Conservation (phyloP, 2,113 vertebrate species). For the Eidolon helvum region DNA sequence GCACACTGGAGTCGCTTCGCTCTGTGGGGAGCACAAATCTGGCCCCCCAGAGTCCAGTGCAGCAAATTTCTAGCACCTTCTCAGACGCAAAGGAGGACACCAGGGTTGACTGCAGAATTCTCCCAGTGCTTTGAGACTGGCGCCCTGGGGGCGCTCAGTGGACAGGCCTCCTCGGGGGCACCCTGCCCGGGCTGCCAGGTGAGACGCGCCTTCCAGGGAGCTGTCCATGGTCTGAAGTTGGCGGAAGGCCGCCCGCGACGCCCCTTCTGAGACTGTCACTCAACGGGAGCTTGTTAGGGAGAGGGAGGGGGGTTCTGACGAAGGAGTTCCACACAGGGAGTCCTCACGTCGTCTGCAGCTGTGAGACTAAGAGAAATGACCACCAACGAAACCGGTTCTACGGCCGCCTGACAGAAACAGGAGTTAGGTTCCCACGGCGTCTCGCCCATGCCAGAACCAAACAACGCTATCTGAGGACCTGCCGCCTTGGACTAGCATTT, state of each 20-base stretch:
- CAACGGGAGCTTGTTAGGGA: background rate
- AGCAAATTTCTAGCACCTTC: conserved; percentile 22
- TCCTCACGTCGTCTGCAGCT: too few species aligned
- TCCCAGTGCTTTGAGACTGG: background rate
- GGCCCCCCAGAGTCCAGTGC: background rate
- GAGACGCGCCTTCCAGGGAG: too few species aligned
- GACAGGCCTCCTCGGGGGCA: background rate
- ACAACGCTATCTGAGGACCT: background rate
- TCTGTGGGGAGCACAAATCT: conserved; percentile 54
- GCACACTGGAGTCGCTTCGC: conserved; percentile 40
- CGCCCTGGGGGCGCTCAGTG: background rate
- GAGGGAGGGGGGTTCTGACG: background rate
- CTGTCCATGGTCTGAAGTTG: background rate
- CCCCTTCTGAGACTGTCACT: background rate
- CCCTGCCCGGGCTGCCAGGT: too few species aligned
- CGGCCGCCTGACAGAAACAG: background rate
- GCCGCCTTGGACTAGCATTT: background rate
- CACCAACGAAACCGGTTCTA: rapidly evolving
- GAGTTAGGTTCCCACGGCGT: background rate
- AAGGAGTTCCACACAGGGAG: background rate
- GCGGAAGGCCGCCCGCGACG: background rate
- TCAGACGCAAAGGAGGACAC: conserved; percentile 50
- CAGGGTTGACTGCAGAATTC: conserved; percentile 43
- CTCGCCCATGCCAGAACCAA: rapidly evolving
- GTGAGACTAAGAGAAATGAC: background rate